Conservation (phyloP, 1,140 invertebrate genomes). For the Drosophila nebulosa region DNA sequence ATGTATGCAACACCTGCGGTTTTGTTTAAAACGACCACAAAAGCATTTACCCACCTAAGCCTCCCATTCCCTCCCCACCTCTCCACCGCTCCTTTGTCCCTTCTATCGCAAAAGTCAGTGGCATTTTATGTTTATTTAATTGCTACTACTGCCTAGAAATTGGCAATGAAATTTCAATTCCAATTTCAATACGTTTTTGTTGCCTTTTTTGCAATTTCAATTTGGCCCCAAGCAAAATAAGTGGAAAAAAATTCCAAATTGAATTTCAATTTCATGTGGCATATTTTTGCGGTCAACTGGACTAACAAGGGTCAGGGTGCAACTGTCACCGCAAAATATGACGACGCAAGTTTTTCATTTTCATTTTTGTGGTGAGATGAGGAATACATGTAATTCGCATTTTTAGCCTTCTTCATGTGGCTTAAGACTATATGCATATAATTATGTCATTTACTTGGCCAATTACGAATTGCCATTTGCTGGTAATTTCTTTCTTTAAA, state of each 20-base stretch:
- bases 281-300: conserved; percentile 65
- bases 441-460: conserved; percentile 45
- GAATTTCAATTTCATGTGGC: conserved; percentile 46
- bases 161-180: conserved; percentile 63
- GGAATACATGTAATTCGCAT: not conserved
- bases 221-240: conserved; percentile 31
- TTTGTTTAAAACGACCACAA: conserved; percentile 80
- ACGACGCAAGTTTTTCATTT: conserved; percentile 22
- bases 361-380: conserved; percentile 29
- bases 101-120: conserved; percentile 60
- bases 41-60: conserved; percentile 30
- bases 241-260: conserved; percentile 19
- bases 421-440: conserved; percentile 22
- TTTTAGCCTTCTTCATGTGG: conserved; percentile 35
- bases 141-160: conserved; percentile 34
- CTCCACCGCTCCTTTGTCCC: conserved; percentile 38
- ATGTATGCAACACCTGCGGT: conserved; percentile 81
- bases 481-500: conserved; percentile 9
- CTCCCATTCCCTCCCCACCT: not conserved
- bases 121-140: conserved; percentile 73
- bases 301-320: conserved; percentile 22
- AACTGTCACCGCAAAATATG: conserved; percentile 31
- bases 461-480: conserved; percentile 45
- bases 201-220: conserved; percentile 53
- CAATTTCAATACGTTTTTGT: conserved; percentile 38